These are phyloP conservation scores for Balaenoptera acutorostrata DNA, from an alignment of 2,113 vertebrate species.

Conservation along the genomic window DNA sequence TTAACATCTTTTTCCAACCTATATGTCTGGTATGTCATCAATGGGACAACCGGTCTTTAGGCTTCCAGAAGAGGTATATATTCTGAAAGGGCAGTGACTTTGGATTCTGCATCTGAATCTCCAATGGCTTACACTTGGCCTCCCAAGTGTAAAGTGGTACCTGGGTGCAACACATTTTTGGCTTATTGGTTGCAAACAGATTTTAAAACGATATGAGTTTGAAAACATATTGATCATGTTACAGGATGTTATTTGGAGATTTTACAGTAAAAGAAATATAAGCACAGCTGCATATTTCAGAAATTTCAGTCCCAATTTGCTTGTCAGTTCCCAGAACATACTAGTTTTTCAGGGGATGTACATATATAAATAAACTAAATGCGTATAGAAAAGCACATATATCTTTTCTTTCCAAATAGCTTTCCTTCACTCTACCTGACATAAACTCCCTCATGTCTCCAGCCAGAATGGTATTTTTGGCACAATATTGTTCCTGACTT, in stretches of 20 bases:
- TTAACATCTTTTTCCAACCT: neutral
- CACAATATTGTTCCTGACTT: constrained; percentile 74
- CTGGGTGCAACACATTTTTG: neutral
- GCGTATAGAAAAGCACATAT: neutral
- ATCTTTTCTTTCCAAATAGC: neutral
- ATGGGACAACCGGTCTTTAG: too few relatives aligned
- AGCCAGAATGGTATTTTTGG: constrained; percentile 64
- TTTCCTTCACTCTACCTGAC: constrained; percentile 52
- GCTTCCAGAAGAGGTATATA: neutral
- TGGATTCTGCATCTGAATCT: neutral
- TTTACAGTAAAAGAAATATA: neutral
- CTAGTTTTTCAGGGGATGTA: neutral
- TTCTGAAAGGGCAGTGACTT: neutral
- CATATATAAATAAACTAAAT: neutral
- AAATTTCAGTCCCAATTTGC: neutral
- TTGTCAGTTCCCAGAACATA: neutral
- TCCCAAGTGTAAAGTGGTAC: neutral
- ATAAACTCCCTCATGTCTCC: constrained; percentile 24
- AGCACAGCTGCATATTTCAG: neutral
- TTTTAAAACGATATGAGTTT: neutral
- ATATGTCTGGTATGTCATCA: neutral
- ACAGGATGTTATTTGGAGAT: neutral
- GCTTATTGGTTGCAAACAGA: neutral
- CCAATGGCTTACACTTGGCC: neutral
- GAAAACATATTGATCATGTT: neutral